Base-by-base conservation (phyloP, 2,797 vertebrate species). In the Halcyon chelicuti region DNA sequence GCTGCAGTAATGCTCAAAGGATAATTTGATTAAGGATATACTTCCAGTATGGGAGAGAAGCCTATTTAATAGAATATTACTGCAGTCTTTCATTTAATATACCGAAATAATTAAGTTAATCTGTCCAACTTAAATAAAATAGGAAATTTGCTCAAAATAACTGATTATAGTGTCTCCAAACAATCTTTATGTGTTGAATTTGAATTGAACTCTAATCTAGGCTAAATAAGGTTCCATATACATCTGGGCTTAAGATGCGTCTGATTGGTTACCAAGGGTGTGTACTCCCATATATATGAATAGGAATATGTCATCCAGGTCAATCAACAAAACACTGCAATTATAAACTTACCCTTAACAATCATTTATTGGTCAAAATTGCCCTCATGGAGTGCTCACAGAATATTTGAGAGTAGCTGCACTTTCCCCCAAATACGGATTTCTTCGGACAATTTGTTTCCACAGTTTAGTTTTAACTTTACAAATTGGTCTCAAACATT, bases 51-150 rank as follows among this genome's bases (percentile, higher is more conserved):
- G 81, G 37, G 35, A 60, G 84, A 90, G 73, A 92, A 94, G 67
- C 84, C 77, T 40, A 25, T 86, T 97, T 66, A 91, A 90, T 91
- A 42, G 29, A 94, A 70, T 86, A 61, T 85, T 81, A 55, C 33
- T 86, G 61, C 33, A 57, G n/a, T 49, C 97, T 93, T 96, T 96
- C 42, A 55, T 96, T 86, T 96, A 73, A 7, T 77, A 20, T 70
- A 58, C 14, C 8, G 39, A 70, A 66, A 49, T 42, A 91, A 85
- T 25, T 42, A 71, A 87, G 49, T 66, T 62, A 47, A 72, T 83
- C 72, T 60, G 40, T 86, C 44, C 49, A 37, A 58, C 49, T 83
- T 86, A 94, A 96, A 92, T 94, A 83, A 94, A 94, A 70, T 44
- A 42, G 66, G 46, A 47, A n/a, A 37, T 74, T 42, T 65, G 3